These are phyloP conservation scores for Rhodophaea formosa DNA, from an alignment of 2,888 invertebrate genomes.

Conservation along the genomic window DNA sequence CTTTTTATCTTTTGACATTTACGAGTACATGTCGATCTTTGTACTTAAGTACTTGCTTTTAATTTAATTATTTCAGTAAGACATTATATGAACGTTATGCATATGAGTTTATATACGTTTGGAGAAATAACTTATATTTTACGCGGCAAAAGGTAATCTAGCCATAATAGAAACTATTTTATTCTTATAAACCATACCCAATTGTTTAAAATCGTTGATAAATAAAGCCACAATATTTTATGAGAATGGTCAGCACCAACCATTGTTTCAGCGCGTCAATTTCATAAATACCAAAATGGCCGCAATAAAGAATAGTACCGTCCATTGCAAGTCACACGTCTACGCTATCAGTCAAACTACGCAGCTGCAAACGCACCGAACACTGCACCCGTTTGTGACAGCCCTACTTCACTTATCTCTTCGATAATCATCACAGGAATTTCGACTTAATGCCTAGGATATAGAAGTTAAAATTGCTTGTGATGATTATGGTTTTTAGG, in stretches of 20 bases:
- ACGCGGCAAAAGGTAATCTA: too few species aligned
- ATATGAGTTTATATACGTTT: too few species aligned
- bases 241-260: constrained; percentile 51
- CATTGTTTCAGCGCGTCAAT: constrained; percentile 11
- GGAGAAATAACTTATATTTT: too few species aligned
- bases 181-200: not conserved
- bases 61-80: too few species aligned
- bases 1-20: too few species aligned
- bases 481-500: not conserved
- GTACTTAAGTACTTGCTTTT: too few species aligned
- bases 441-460: constrained; percentile 13
- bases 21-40: too few species aligned
- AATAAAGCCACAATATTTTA: constrained; percentile 2
- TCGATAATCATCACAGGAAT: constrained; percentile 9
- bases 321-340: constrained; percentile 48
- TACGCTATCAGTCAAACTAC: constrained; percentile 52
- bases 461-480: constrained; percentile 17
- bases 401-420: not conserved
- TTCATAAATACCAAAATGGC: constrained; percentile 28
- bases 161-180: too few species aligned
- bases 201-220: constrained; percentile 4
- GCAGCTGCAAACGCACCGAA: constrained; percentile 54
- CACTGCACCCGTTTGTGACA: constrained; percentile 27
- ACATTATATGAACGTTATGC: too few species aligned
- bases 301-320: constrained; percentile 33